Base-by-base conservation (phyloP, 2,797 vertebrate species). In the Labroides dimidiatus region DNA sequence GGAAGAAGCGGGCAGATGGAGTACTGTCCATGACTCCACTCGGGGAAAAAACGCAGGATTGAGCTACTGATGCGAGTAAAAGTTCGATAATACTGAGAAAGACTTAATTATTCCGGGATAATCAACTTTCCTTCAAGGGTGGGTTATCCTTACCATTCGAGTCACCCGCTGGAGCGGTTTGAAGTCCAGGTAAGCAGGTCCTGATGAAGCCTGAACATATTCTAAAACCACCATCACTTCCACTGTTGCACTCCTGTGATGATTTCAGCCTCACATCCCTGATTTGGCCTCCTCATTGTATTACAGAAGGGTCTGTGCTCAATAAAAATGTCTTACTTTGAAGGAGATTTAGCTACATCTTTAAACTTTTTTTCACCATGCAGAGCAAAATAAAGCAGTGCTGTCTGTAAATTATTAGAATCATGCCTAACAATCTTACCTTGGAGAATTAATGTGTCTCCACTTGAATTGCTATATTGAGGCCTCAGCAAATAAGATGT, bases 151-250 rank as follows among this genome's bases (percentile, higher is more conserved):
- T 15, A 27, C 15, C 17, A 49, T 50, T 51, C n/a, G 58, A 42
- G 33, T 43, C 66, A 81, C 80, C 84, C 83, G 73, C 69, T 57
- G 72, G 21, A 75, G 54, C 10, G 2, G 36, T 11, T 14, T 16
- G 24, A 42, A 42, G 53, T 42, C 21, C 81, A 64, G 81, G 84
- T 88, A 64, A 79, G 78, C 69, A n/a, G 10, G 12, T 17, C 11
- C 20, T 15, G 27, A 57, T 15, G 11, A 45, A 24, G 0, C 6
- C 27, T 3, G 3, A 33, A 6, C 13, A 10, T 19, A 23, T 3
- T 24, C 21, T 20, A 27, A 44, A 20, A 4, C 21, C 39, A 5
- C 14, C 6, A 4, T n/a, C 33, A 19, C 3, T 33, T 33, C 30
- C n/a, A 21, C 5, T 10, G 21, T 1, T 4, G 37, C 21, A 10